Evolutionary conservation across 2,797 vertebrate species (phyloP).

Genomic region (Huso huso): DNA sequence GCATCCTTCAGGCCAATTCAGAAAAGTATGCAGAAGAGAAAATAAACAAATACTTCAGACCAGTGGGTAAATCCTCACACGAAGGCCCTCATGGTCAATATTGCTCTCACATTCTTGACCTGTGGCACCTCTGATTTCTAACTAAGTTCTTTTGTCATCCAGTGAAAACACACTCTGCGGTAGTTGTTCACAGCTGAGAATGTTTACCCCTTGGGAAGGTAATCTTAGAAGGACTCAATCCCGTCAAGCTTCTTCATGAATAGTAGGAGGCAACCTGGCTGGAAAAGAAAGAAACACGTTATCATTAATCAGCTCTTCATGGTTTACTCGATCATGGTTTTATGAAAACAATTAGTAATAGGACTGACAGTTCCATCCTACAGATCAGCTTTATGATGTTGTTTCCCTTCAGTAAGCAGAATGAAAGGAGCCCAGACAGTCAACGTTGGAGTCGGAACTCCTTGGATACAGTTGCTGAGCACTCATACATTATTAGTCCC

Average conservation of each 20-base stretch:
- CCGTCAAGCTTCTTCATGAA: neutral
- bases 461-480: conserved; percentile 29
- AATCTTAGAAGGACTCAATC: neutral
- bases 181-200: neutral
- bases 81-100: neutral
- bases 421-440: conserved; percentile 1
- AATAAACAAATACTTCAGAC: neutral
- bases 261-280: conserved; percentile 36
- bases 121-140: neutral
- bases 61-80: neutral
- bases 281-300: conserved; percentile 34
- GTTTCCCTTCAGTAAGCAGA: conserved; percentile 33
- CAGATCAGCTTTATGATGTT: conserved; percentile 34
- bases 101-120: neutral
- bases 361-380: conserved; percentile 26
- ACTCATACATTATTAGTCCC: conserved; percentile 2
- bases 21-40: conserved; percentile 14
- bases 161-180: neutral
- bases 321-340: conserved; percentile 16
- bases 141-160: neutral
- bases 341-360: conserved; percentile 13
- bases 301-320: conserved; percentile 23
- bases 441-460: conserved; percentile 30
- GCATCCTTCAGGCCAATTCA: conserved; percentile 64
- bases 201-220: neutral